Percentiles rank a stretch among this genome's conserved stretches.
phyloP scores from a whole-genome alignment of 2,113 vertebrate species.

The Halichoeres trimaculatus region DNA sequence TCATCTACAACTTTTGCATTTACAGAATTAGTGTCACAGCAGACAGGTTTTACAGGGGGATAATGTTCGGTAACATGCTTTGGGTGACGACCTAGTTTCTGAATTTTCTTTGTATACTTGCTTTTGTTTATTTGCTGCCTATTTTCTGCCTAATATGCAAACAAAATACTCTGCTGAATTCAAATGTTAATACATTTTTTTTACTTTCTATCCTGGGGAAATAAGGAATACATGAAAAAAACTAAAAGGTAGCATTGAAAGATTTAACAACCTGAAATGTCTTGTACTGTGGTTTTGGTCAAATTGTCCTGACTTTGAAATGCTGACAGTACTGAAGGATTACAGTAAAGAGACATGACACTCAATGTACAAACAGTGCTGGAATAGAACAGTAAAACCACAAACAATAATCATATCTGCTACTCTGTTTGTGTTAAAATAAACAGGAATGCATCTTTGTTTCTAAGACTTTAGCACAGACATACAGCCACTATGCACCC shows the following conservation, averaged over 20 bases:
- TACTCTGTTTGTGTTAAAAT: constrained; percentile 8
- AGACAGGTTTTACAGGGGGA: constrained; percentile 10
- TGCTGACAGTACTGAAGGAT: constrained; percentile 30
- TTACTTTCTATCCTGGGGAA: constrained; percentile 5
- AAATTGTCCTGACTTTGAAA: constrained; percentile 57
- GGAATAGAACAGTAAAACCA: constrained; percentile 20
- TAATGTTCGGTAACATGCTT: not conserved
- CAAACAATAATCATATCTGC: constrained; percentile 16
- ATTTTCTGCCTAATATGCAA: constrained; percentile 3
- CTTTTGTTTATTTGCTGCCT: not conserved
- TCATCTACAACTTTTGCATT: constrained; percentile 24
- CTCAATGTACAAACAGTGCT: constrained; percentile 12
- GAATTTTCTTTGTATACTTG: constrained; percentile 4
- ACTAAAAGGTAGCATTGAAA: constrained; percentile 1
- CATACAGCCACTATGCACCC: not conserved
- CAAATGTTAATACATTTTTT: not conserved
- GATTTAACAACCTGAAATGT: constrained; percentile 65
- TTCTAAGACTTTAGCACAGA: not conserved
- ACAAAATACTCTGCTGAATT: constrained; percentile 3
- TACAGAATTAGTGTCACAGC: constrained; percentile 31
- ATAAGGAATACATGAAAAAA: constrained; percentile 6
- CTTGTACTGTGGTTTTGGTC: constrained; percentile 8
- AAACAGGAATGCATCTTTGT: not conserved
- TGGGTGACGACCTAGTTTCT: not conserved
- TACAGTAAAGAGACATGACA: constrained; percentile 30